Conservation (phyloP, 2,888 invertebrate species). For the Drosophila macrospina region DNA sequence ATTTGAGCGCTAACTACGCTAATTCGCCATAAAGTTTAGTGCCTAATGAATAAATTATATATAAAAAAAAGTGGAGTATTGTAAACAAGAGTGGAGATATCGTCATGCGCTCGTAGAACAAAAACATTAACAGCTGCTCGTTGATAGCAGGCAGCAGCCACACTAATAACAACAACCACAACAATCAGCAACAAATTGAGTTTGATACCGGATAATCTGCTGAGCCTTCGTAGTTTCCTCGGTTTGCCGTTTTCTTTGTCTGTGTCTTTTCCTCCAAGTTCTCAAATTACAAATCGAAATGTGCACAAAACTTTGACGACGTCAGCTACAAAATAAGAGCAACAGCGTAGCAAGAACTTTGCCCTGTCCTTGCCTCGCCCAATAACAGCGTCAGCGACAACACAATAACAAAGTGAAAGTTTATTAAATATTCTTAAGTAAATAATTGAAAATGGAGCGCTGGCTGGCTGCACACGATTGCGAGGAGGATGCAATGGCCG, state of each 20-base stretch:
- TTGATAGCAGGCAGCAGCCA: constrained; percentile 34
- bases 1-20: constrained; percentile 41
- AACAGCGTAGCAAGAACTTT: constrained; percentile 36
- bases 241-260: constrained; percentile 12
- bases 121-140: constrained; percentile 40
- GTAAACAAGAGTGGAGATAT: not conserved
- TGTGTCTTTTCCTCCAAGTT: constrained; percentile 10
- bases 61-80: constrained; percentile 16
- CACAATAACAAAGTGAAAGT: constrained; percentile 40
- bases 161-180: constrained; percentile 4
- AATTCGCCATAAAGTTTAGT: constrained; percentile 23
- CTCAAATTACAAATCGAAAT: constrained; percentile 31
- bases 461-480: constrained; percentile 88
- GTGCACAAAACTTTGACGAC: constrained; percentile 27
- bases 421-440: not conserved
- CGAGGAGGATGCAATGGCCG: constrained; percentile 78
- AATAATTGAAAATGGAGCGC: constrained; percentile 86
- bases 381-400: not conserved
- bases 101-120: constrained; percentile 24
- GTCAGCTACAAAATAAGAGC: constrained; percentile 2
- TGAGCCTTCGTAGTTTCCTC: constrained; percentile 8
- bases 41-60: constrained; percentile 10
- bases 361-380: constrained; percentile 33
- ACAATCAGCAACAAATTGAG: not conserved
- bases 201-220: constrained; percentile 23